Evolutionary conservation across 1,140 invertebrate genomes (phyloP).

Genomic region (Drosophila erecta): DNA sequence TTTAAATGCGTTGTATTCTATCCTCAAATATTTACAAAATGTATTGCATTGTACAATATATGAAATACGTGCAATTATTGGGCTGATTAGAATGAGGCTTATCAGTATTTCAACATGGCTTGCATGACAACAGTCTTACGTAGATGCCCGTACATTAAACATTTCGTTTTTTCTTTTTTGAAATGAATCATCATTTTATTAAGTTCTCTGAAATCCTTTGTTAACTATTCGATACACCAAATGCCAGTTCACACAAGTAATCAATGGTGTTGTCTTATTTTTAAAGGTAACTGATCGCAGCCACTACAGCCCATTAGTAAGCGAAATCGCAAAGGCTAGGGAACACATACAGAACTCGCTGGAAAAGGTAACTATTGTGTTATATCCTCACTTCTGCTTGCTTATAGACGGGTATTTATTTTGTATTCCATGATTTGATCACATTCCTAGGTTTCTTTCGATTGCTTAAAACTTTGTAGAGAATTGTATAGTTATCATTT

Average conservation of each 20-base stretch:
- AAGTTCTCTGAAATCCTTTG: background rate
- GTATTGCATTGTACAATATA: no score
- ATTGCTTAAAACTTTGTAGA: background rate
- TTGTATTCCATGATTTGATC: background rate
- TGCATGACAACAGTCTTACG: background rate
- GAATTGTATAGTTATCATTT: background rate
- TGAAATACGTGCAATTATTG: no score
- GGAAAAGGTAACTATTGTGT: constrained; percentile 86
- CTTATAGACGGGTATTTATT: background rate
- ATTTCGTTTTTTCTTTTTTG: background rate
- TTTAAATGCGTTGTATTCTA: no score
- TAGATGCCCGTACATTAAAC: background rate
- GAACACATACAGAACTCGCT: constrained; percentile 88
- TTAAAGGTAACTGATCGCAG: constrained; percentile 60
- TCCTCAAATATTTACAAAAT: no score
- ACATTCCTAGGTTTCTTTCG: background rate
- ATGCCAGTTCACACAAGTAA: constrained; percentile 16
- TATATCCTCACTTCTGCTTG: background rate
- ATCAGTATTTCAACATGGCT: background rate
- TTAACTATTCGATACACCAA: background rate
- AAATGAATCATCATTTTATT: background rate
- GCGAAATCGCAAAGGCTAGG: constrained; percentile 88
- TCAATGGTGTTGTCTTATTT: constrained; percentile 44
- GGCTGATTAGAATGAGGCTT: background rate
- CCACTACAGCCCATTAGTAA: constrained; percentile 86